A percentile compares a stretch with the other conserved stretches of the same genome.
These are phyloP conservation scores for Isoperla grammatica DNA, from an alignment of 2,888 invertebrate genomes.

Conservation along the genomic window DNA sequence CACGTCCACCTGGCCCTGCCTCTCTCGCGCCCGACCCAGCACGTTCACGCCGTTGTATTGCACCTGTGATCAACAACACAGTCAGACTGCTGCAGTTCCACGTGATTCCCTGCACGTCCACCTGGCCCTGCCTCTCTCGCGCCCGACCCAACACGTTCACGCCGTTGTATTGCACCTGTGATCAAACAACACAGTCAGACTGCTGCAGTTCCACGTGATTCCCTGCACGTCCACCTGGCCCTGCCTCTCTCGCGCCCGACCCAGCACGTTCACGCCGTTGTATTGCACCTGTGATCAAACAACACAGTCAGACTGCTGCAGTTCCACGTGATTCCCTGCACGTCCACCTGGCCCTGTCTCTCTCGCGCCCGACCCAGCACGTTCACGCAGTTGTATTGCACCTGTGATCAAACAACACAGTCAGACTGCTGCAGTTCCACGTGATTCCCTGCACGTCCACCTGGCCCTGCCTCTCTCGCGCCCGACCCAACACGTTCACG, in stretches of 20 bases:
- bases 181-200: no score
- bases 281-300: slow-evolving; percentile 65
- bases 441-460: slow-evolving; percentile 76
- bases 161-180: slow-evolving; percentile 72
- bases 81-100: no score
- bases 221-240: slow-evolving; percentile 67
- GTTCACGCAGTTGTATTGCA: slow-evolving; percentile 80
- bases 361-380: slow-evolving; percentile 77
- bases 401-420: no score
- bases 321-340: slow-evolving; percentile 84
- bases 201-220: slow-evolving; percentile 89
- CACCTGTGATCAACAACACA: no score
- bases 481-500: slow-evolving; percentile 74
- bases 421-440: slow-evolving; percentile 94
- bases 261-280: slow-evolving; percentile 80
- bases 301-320: no score
- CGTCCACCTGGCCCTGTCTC: slow-evolving; percentile 61
- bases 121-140: slow-evolving; percentile 60
- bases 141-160: slow-evolving; percentile 78
- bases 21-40: slow-evolving; percentile 71
- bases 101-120: slow-evolving; percentile 73
- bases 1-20: slow-evolving; percentile 62
- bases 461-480: slow-evolving; percentile 61
- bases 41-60: slow-evolving; percentile 83
- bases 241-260: slow-evolving; percentile 68